These are phyloP conservation scores for Laticauda laticaudata DNA, from an alignment of 2,113 vertebrate species.

Conservation along the genomic window DNA sequence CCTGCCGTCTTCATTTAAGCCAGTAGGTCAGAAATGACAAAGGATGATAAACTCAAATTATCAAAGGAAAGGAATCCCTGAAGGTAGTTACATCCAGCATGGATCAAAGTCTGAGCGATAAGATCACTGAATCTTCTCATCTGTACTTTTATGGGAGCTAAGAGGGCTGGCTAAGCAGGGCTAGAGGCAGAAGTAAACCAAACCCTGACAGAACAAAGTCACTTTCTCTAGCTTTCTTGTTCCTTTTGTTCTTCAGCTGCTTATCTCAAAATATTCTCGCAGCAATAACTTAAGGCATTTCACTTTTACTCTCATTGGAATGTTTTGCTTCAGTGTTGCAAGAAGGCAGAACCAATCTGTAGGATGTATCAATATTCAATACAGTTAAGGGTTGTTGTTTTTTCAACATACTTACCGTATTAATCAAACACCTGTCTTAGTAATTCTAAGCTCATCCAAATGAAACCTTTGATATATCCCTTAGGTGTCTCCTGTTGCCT, in stretches of 20 bases:
- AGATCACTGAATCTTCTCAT: conserved; percentile 10
- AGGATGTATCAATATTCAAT: not conserved
- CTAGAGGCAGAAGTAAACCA: not conserved
- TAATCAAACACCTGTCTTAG: not conserved
- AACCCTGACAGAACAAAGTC: not conserved
- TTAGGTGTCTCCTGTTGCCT: not conserved
- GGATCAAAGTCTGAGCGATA: conserved; percentile 20
- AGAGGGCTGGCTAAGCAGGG: not conserved
- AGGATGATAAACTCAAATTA: conserved; percentile 16
- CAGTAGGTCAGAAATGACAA: conserved; percentile 11
- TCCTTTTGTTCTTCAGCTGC: not conserved
- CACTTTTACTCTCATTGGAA: not conserved
- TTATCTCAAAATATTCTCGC: not conserved
- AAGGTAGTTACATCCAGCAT: conserved; percentile 5
- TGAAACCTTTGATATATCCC: not conserved
- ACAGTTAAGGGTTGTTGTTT: not conserved
- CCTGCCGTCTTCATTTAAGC: conserved; percentile 4
- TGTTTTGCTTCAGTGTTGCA: not conserved
- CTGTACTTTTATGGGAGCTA: conserved; percentile 7
- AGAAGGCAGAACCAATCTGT: not conserved
- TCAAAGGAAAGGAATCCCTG: conserved; percentile 15
- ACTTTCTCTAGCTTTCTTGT: conserved; percentile 3
- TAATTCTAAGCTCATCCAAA: not conserved
- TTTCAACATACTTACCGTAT: not conserved
- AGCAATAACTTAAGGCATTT: not conserved